These are phyloP conservation scores for Apamea monoglypha DNA, from an alignment of 2,888 invertebrate genomes.

Conservation along the genomic window DNA sequence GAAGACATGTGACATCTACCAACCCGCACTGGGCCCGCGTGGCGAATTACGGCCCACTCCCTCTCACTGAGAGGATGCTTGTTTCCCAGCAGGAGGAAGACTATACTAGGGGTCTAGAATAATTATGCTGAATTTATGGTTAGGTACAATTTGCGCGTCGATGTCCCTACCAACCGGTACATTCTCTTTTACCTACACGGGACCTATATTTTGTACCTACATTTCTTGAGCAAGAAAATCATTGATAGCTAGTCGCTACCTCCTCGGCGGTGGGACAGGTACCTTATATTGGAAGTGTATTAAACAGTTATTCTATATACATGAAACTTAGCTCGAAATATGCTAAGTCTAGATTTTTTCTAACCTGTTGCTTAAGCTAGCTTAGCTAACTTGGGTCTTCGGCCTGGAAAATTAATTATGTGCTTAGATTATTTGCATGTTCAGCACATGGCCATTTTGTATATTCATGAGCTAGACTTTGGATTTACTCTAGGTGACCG, in stretches of 20 bases:
- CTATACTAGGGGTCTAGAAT: too few relatives aligned
- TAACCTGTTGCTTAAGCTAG: conserved; percentile 1
- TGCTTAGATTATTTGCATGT: neutral
- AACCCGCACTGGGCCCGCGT: too few relatives aligned
- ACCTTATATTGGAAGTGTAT: conserved; percentile 5
- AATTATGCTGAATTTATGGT: too few relatives aligned
- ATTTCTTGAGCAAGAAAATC: neutral
- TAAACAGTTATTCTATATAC: neutral
- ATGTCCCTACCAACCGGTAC: too few relatives aligned
- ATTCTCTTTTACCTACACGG: too few relatives aligned
- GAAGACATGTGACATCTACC: too few relatives aligned
- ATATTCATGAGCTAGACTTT: neutral
- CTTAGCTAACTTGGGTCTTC: neutral
- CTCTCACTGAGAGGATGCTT: too few relatives aligned
- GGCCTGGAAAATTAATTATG: neutral
- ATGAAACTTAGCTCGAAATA: neutral
- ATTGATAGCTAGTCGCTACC: neutral
- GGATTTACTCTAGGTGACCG: neutral
- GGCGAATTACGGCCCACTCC: too few relatives aligned
- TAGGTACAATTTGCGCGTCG: too few relatives aligned
- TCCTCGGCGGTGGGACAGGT: neutral
- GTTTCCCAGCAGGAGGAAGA: too few relatives aligned
- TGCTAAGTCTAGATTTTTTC: conserved; percentile 7
- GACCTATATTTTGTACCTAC: neutral
- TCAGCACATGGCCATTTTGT: neutral